Base-by-base conservation (phyloP, 2,113 vertebrate species). In the Aptenodytes patagonicus region DNA sequence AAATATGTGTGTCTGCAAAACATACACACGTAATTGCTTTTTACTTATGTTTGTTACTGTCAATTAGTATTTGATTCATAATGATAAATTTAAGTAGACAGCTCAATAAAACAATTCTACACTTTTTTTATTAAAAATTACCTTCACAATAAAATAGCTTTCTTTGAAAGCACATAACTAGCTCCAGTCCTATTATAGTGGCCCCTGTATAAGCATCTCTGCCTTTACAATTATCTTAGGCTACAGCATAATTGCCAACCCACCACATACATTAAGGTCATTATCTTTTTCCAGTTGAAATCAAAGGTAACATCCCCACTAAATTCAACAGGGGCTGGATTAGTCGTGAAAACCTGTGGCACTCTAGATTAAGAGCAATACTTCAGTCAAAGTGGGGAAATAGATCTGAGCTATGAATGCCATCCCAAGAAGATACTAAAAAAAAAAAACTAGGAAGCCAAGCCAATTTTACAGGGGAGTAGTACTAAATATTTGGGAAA, bases 21-120 rank as follows among this genome's bases (percentile, higher is more conserved):
- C 13, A 62, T 12, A 68, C 10, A 47, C 18, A 36, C 0, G 0
- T 54, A 66, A 79, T 3, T 51, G 17, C 2, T 20, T 76, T 83
- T 52, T 38, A 57, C 13, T 82, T 66, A 34, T 2, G 1, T 25
- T 52, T 80, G 24, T 42, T 77, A 87, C 42, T 52, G 49, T 40
- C n/a, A 49, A 47, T 51, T 46, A 75, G 11, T 49, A 88, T 70
- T 85, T 80, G 42, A 85, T n/a, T 87, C 31, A 75, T 26, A 78
- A 75, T 22, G 13, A 66, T 34, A 76, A 68, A 88, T 77, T 83
- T 58, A 72, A 28, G 15, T 7, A 57, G 61, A 46, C 13, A 65
- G 19, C 15, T 77, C 36, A 83, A 49, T 34, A 78, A 85, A 93
- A 72, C 8, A 61, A 86, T 46, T 70, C 16, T 21, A 54, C 13